phyloP scores from a whole-genome alignment of 2,888 invertebrate genomes.

The Drosophila limbata region DNA sequence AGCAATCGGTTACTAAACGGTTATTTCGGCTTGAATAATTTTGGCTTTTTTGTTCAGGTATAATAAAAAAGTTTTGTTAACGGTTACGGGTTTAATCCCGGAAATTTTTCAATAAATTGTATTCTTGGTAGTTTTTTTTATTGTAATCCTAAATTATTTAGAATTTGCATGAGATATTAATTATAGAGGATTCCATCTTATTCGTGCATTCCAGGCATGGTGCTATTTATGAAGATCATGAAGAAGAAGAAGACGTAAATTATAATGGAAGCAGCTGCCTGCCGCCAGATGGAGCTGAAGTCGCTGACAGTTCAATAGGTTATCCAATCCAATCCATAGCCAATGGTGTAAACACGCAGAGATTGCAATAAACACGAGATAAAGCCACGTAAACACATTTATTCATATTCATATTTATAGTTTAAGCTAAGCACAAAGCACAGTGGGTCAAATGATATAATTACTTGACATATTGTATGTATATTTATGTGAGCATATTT shows the following conservation, averaged over 20 bases:
- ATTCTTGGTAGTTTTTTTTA: no score
- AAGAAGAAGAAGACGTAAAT: slow-evolving; percentile 87
- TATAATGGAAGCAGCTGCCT: slow-evolving; percentile 8
- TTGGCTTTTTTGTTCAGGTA: no score
- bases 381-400: slow-evolving; percentile 56
- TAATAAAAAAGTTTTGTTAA: no score
- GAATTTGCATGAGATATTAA: no score
- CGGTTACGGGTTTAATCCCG: no score
- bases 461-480: background rate
- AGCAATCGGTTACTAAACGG: no score
- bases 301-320: slow-evolving; percentile 64
- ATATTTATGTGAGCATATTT: slow-evolving; percentile 12
- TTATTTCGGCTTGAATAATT: no score
- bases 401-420: slow-evolving; percentile 34
- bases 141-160: no score
- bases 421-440: slow-evolving; percentile 62
- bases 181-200: background rate
- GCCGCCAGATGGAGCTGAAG: background rate
- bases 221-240: slow-evolving; percentile 96
- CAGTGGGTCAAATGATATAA: background rate
- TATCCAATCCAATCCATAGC: slow-evolving; percentile 46
- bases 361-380: slow-evolving; percentile 58
- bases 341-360: slow-evolving; percentile 33
- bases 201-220: slow-evolving; percentile 90
- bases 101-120: no score